Conservation (phyloP, 2,888 invertebrate genomes). For the Hydraecia micacea region DNA sequence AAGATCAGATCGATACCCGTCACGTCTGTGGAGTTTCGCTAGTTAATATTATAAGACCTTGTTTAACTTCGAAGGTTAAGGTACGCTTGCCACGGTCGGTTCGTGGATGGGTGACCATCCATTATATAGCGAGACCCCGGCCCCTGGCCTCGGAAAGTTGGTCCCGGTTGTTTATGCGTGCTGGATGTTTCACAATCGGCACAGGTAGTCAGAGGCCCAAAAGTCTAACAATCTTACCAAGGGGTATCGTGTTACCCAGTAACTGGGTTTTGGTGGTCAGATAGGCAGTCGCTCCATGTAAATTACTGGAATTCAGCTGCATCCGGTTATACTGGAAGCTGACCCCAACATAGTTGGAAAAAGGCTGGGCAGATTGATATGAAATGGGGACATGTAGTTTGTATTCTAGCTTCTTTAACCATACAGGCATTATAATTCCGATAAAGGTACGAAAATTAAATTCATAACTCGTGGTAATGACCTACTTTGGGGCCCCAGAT, state of each 20-base stretch:
- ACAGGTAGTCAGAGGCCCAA: background rate
- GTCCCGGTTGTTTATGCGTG: too few relatives aligned
- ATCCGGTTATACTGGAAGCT: too few relatives aligned
- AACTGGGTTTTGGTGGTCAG: too few relatives aligned
- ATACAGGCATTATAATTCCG: background rate
- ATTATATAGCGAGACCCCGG: background rate
- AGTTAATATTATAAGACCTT: background rate
- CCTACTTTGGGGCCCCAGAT: conserved; percentile 29
- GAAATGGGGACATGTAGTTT: background rate
- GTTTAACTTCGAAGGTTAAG: background rate
- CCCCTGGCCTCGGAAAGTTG: background rate
- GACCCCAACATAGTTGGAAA: too few relatives aligned
- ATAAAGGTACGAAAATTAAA: background rate
- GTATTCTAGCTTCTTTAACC: background rate
- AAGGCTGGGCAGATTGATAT: background rate
- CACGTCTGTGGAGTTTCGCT: background rate
- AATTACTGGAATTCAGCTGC: too few relatives aligned
- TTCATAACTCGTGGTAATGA: conserved; percentile 14
- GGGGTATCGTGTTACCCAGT: too few relatives aligned
- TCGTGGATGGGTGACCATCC: background rate
- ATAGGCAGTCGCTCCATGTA: too few relatives aligned
- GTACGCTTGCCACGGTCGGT: background rate
- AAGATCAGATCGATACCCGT: too few relatives aligned
- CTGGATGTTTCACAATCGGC: too few relatives aligned
- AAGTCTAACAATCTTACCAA: too few relatives aligned